These are phyloP conservation scores for Denticeps clupeoides DNA, from an alignment of 2,797 vertebrate genomes.

Conservation along the genomic window DNA sequence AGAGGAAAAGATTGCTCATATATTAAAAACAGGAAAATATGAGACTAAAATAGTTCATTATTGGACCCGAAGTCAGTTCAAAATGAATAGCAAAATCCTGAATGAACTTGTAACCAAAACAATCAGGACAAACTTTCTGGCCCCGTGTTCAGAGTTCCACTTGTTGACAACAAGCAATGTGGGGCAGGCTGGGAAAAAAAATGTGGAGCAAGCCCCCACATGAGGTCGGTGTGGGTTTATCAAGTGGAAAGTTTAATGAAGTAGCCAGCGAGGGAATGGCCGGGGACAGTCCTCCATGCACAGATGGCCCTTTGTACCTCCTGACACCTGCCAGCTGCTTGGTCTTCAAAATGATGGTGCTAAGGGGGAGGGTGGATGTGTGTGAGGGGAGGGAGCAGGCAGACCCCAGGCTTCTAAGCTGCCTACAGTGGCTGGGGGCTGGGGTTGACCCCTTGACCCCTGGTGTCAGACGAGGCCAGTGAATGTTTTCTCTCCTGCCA, in stretches of 20 bases:
- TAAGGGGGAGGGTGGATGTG: neutral
- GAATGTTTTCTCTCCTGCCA: conserved; percentile 61
- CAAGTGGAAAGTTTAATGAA: conserved; percentile 71
- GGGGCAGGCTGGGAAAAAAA: conserved; percentile 7
- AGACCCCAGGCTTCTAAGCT: conserved; percentile 69
- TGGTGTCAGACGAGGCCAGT: conserved; percentile 63
- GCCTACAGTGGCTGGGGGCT: conserved; percentile 59
- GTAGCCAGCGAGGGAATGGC: conserved; percentile 64
- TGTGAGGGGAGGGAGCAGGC: conserved; percentile 58
- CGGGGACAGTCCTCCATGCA: conserved; percentile 71
- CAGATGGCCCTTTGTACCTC: conserved; percentile 97
- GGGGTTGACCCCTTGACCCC: conserved; percentile 62
- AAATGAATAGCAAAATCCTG: no score
- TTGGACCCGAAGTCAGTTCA: no score
- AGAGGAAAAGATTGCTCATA: no score
- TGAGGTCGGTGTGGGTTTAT: conserved; percentile 47
- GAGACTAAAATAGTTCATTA: no score
- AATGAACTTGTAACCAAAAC: no score
- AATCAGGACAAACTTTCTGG: no score
- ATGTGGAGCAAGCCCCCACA: conserved; percentile 9
- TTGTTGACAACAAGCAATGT: conserved; percentile 6
- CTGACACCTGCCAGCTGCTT: conserved; percentile 99
- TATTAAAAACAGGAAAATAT: no score
- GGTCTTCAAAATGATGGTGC: conserved; percentile 36
- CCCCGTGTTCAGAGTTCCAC: no score